Evolutionary conservation across 2,888 invertebrate genomes (phyloP).

Genomic region (Pterostichus niger): DNA sequence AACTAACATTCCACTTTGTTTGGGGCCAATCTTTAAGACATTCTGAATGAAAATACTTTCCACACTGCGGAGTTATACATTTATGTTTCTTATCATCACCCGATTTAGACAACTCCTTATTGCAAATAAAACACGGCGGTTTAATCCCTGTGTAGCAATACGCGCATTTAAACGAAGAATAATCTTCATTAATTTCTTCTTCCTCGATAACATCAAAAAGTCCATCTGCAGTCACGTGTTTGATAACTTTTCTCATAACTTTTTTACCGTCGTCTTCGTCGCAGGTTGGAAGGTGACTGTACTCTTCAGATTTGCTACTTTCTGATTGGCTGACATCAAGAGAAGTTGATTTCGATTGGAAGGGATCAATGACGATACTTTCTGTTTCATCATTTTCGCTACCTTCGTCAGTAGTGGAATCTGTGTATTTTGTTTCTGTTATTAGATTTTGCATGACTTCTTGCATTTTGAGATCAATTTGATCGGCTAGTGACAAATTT

Average conservation of each 20-base stretch:
- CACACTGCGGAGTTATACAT: slow-evolving; percentile 85
- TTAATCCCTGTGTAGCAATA: slow-evolving; percentile 81
- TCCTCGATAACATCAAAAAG: slow-evolving; percentile 54
- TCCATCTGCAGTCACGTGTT: slow-evolving; percentile 72
- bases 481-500: slow-evolving; percentile 71
- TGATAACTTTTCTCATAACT: slow-evolving; percentile 63
- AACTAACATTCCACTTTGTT: slow-evolving; percentile 80
- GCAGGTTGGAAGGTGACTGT: slow-evolving; percentile 22
- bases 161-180: slow-evolving; percentile 79
- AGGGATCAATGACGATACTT: no score
- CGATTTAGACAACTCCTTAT: slow-evolving; percentile 75
- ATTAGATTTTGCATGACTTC: slow-evolving; percentile 80
- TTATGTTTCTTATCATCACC: slow-evolving; percentile 78
- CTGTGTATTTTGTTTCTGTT: slow-evolving; percentile 74
- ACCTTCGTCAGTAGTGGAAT: slow-evolving; percentile 74
- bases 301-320: not conserved
- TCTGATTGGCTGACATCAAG: no score
- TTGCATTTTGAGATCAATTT: slow-evolving; percentile 78
- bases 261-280: slow-evolving; percentile 35
- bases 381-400: slow-evolving; percentile 73
- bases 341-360: slow-evolving; percentile 65
- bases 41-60: slow-evolving; percentile 86
- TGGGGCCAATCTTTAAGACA: slow-evolving; percentile 91
- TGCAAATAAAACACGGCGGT: slow-evolving; percentile 85
- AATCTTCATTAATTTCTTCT: slow-evolving; percentile 33